Base-by-base conservation (phyloP, 2,888 invertebrate species). In the Pyralis farinalis region DNA sequence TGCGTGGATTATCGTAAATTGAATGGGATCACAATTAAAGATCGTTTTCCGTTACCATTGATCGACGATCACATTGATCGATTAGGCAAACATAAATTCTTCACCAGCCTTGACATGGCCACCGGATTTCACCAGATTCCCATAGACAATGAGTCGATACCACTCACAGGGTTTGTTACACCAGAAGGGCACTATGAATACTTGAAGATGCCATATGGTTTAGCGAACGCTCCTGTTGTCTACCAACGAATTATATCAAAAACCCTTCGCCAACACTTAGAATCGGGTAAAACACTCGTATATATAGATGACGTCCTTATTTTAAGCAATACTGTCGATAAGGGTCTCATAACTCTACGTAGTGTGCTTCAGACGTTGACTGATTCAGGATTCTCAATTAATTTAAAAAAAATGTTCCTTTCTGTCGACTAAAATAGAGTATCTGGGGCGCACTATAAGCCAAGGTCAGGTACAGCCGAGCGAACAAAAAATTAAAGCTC, bases 201-300 rank as follows among this genome's bases (percentile, higher is more conserved):
- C 32, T 29, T 45, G n/a, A 47, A 49, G 32, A 47, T 46, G 46
- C 51, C 51, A 1, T 49, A 43, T 31, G 51, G 43, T 10, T 27
- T 51, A 7, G 43, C 45, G 8, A 50, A 47, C 31, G 42, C 42
- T n/a, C n/a, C n/a, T n/a, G n/a, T n/a, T n/a, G n/a, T n/a, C n/a
- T n/a, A n/a, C n/a, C n/a, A n/a, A n/a, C n/a, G n/a, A n/a, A n/a
- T n/a, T n/a, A n/a, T n/a, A n/a, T n/a, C n/a, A n/a, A n/a, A n/a
- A n/a, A n/a, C n/a, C n/a, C n/a, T n/a, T n/a, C n/a, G n/a, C n/a
- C n/a, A n/a, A n/a, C n/a, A n/a, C n/a, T n/a, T n/a, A 20, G 40
- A 40, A 3, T 7, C 33, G 1, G 44, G 47, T 5, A 34, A 42
- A 9, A 41, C 44, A 1, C 29, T 49, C 0, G 47, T 42, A 2